A percentile compares a stretch with the other conserved stretches of the same genome.
Evolutionary conservation across 2,113 vertebrate species (phyloP).

Genomic region (Clinocottus analis): DNA sequence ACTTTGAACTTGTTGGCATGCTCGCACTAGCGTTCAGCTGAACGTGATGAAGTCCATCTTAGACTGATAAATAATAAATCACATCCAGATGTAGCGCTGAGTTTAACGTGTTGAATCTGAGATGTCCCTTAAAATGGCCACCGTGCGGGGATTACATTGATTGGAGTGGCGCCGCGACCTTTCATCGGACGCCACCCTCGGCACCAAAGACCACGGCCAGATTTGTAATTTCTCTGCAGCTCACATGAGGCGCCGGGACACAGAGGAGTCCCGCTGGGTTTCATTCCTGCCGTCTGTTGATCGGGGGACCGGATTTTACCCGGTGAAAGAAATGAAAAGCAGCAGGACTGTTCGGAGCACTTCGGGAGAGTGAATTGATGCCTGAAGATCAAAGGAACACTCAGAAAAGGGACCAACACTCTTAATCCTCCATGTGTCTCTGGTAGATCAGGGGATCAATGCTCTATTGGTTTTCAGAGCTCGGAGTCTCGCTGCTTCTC

Average conservation of each 20-base stretch:
- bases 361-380: neutral
- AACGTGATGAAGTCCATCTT: neutral
- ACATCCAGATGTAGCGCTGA: neutral
- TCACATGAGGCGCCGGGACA: neutral
- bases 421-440: neutral
- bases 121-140: neutral
- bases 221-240: neutral
- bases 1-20: neutral
- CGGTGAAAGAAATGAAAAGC: conserved; percentile 11
- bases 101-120: neutral
- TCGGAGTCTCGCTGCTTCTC: neutral
- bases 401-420: neutral
- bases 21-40: neutral
- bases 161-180: neutral
- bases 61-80: neutral
- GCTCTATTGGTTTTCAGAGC: neutral
- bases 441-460: neutral
- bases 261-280: conserved; percentile 1
- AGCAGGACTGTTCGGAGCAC: conserved; percentile 1
- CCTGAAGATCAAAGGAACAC: conserved; percentile 1
- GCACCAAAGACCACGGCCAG: neutral
- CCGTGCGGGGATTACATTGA: neutral
- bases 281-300: neutral
- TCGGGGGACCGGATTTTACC: neutral
- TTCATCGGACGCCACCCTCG: neutral